Evolutionary conservation across 2,888 invertebrate genomes (phyloP).

Genomic region (Trichogramma dendrolimi): DNA sequence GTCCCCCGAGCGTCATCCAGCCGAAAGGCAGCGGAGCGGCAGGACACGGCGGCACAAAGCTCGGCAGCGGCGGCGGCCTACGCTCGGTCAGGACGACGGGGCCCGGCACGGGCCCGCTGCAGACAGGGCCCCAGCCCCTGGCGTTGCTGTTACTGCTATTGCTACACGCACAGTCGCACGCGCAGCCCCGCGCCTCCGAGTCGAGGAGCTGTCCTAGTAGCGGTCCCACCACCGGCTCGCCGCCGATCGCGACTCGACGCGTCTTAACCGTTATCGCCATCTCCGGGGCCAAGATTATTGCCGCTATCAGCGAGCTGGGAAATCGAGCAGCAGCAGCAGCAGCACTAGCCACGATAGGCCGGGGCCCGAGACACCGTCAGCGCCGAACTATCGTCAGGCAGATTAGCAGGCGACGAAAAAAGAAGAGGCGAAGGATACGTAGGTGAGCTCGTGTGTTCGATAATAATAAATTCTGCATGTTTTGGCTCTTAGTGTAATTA

Average conservation of each 20-base stretch:
- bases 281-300: background rate
- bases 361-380: slow-evolving; percentile 39
- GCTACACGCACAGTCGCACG: slow-evolving; percentile 26
- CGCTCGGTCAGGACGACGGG: slow-evolving; percentile 49
- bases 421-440: slow-evolving; percentile 46
- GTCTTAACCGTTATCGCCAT: no score
- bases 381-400: no score
- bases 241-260: no score
- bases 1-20: slow-evolving; percentile 32
- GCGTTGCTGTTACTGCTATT: slow-evolving; percentile 17
- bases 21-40: slow-evolving; percentile 40
- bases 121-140: slow-evolving; percentile 48
- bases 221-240: slow-evolving; percentile 43
- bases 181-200: no score
- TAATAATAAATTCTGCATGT: no score
- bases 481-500: no score
- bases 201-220: slow-evolving; percentile 42
- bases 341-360: slow-evolving; percentile 13
- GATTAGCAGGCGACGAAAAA: slow-evolving; percentile 51
- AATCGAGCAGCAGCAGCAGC: background rate
- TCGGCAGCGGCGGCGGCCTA: slow-evolving; percentile 8
- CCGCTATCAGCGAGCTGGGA: background rate
- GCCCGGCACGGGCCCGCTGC: slow-evolving; percentile 48
- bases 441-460: no score
- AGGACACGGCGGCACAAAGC: slow-evolving; percentile 24